A percentile compares a stretch with the other conserved stretches of the same genome.
phyloP scores from a whole-genome alignment of 2,888 invertebrate species.

The Calameuta filiformis region DNA sequence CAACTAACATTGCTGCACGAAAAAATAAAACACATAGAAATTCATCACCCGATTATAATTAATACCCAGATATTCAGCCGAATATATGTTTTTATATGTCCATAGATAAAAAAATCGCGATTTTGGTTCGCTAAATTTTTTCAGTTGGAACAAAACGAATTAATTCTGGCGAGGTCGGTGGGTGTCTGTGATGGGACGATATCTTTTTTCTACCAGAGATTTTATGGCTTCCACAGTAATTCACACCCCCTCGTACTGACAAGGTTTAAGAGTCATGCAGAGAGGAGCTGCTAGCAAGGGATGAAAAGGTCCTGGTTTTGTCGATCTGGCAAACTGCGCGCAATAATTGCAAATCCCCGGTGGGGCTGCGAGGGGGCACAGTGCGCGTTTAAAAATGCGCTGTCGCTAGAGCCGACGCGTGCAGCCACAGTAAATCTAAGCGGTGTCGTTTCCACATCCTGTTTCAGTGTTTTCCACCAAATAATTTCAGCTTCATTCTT shows the following conservation, averaged over 20 bases:
- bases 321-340: not conserved
- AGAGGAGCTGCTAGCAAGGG: not conserved
- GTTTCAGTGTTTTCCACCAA: slow-evolving; percentile 66
- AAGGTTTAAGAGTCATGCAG: not conserved
- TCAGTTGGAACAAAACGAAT: not conserved
- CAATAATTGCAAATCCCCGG: slow-evolving; percentile 1
- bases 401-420: slow-evolving; percentile 36
- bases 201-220: not conserved
- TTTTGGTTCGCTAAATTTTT: not conserved
- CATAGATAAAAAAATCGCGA: not conserved
- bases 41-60: not conserved
- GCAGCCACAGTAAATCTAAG: slow-evolving; percentile 55
- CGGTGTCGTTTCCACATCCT: slow-evolving; percentile 66
- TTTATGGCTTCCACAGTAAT: not conserved
- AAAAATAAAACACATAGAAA: not conserved
- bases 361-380: not conserved
- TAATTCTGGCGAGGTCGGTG: not conserved
- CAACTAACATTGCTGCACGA: not conserved
- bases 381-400: slow-evolving; percentile 11
- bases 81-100: not conserved
- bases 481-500: slow-evolving; percentile 67
- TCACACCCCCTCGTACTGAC: not conserved
- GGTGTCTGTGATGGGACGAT: not conserved
- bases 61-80: not conserved
- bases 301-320: not conserved